Base-by-base conservation (phyloP, 1,140 invertebrate genomes). In the Drosophila lini region DNA sequence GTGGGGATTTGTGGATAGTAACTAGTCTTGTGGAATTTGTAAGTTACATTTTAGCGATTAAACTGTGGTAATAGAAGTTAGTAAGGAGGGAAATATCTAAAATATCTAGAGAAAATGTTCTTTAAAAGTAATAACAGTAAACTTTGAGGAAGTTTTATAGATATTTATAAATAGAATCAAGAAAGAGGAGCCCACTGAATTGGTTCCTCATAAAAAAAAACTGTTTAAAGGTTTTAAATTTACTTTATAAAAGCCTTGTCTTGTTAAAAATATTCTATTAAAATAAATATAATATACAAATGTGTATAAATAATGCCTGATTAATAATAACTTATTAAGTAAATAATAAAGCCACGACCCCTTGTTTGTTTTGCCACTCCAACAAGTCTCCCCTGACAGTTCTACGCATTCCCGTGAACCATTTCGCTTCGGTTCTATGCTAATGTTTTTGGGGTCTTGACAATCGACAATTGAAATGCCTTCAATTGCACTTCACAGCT, bases 401-500 rank as follows among this genome's bases (percentile, higher is more conserved):
- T 73, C 3, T 38, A 42, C 34, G 56, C 65, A 61, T 74, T 73
- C 40, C 44, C 40, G 13, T 34, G n/a, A 41, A 47, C 68, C 52
- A 74, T 74, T 53, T 74, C 47, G 47, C 58, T 32, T 34, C 34
- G 65, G 34, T 9, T 25, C 16, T 75, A 76, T 76, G 74, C 36
- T 76, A 76, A 76, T 67, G 61, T 11, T 42, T 59, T 78, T 64
- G 75, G 53, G 31, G 36, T 76, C 70, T 78, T 68, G 79, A 59
- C 65, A 85, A 75, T 81, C 78, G 44, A 64, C 65, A 81, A 75
- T 78, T 81, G 65, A 71, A 82, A 75, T 57, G 59, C 61, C 80
- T 63, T 64, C 59, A 67, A 60, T 65, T 74, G 50, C 79, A 81
- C 57, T 80, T 85, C 82, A 86, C 74, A 74, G 81, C 81, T 85